Conservation (phyloP, 1,140 invertebrate species). For the Drosophila tropicalis region DNA sequence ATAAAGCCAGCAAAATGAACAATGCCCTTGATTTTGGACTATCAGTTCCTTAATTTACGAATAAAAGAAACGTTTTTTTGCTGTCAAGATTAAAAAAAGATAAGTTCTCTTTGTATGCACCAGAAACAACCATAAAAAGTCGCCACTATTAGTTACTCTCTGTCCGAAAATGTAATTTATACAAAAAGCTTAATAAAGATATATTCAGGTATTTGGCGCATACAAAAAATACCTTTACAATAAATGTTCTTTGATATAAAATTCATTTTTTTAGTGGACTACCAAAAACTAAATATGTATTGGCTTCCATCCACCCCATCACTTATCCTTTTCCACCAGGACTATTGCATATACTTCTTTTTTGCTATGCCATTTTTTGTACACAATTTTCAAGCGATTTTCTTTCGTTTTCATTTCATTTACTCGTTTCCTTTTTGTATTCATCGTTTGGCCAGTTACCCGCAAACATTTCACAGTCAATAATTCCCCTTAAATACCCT, state of each 20-base stretch:
- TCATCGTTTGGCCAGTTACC: not conserved
- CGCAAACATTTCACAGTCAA: slow-evolving; percentile 59
- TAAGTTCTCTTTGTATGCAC: too few relatives aligned
- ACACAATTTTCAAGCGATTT: not conserved
- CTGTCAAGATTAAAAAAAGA: too few relatives aligned
- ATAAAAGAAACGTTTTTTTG: too few relatives aligned
- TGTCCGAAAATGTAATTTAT: too few relatives aligned
- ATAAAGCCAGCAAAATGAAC: too few relatives aligned
- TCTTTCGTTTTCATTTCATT: not conserved
- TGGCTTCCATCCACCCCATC: not conserved
- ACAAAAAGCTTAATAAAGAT: too few relatives aligned
- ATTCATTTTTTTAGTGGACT: not conserved
- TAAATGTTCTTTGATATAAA: not conserved
- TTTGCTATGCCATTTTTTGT: not conserved
- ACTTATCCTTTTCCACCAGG: not conserved
- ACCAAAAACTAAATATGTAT: not conserved
- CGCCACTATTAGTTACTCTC: too few relatives aligned
- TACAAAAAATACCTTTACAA: not conserved
- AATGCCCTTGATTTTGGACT: too few relatives aligned
- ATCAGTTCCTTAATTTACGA: too few relatives aligned
- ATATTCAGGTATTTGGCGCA: not conserved
- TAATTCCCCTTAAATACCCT: slow-evolving; percentile 73
- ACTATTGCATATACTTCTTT: not conserved
- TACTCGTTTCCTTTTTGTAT: not conserved
- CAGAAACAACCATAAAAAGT: too few relatives aligned